Base-by-base conservation (phyloP, 2,797 vertebrate genomes). In the Clarias laeviceps region DNA sequence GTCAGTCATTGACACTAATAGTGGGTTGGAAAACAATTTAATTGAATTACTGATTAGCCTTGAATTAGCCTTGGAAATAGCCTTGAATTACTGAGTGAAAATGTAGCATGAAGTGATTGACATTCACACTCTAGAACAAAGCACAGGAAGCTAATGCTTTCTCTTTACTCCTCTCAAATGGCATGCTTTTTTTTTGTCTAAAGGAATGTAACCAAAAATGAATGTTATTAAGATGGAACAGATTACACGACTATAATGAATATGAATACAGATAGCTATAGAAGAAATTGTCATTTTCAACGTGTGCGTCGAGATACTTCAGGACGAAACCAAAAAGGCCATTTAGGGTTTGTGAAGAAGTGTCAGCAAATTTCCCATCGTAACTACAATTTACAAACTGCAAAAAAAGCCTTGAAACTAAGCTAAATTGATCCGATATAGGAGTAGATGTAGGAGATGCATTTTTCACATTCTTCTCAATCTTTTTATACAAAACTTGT, bases 21-120 rank as follows among this genome's bases (percentile, higher is more conserved):
- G 15, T 24, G 9, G 20, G 56, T 56, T 54, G 5, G 9, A 72
- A 72, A 24, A 45, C 37, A 45, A n/a, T 14, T 72, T 73, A 50
- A 8, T 73, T 73, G 70, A 45, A 73, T n/a, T 50, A 15, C 24
- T 73, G 22, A 73, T 45, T 73, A 50, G 11, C 40, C 40, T 73
- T 73, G 70, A 45, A 73, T n/a, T 50, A 15, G 45, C 45, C 45
- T 45, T 45, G 45, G 45, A 9, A 45, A 45, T 73, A 50, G 11
- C 40, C 40, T 73, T 73, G 70, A 45, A 73, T n/a, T 50, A 15
- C 24, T 73, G 22, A 73, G 8, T 72, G 69, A 72, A 69, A 45
- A 45, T 72, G 37, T 72, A n/a, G 22, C 4, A 15, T 45, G 70
- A 50, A 73, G 22, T 50, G 70, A 45, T 73, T 45, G 22, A 73